Evolutionary conservation across 2,113 vertebrate genomes (phyloP), one percentile per base, ranked within the genome.

Genomic region (Cyphomyrus plagiostoma): DNA sequence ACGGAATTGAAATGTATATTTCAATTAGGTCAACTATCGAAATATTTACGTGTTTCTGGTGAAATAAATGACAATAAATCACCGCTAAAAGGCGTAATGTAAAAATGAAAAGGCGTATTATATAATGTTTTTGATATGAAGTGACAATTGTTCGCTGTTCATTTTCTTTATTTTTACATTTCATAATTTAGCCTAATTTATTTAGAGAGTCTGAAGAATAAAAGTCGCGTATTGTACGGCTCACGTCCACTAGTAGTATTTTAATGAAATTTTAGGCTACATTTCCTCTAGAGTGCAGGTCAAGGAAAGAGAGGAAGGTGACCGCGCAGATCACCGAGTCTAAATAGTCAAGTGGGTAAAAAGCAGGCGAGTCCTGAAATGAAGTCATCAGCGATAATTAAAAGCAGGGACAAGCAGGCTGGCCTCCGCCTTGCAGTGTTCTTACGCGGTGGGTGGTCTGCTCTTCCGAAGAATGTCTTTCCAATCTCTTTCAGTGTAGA

Each of bases 401-500:
- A 95, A 97, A 94, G 95, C 97, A 97, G 96, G 95, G 95, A 92
- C 90, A 94, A 88, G 89, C 92, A 92, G 92, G 94, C 94, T 93
- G 94, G 95, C 94, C 90, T 91, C 94, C 94, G 96, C 92, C 93
- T 94, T 95, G 91, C 94, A 91, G 94, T 94, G 46, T 52, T 15
- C 49, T 94, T 94, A 95, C 94, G 89, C 93, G 70, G 95, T 98
- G 98, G 98, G 98, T 99, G 98, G 98, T 98, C 98, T 91, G 88
- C 91, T 93, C 90, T 85, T 91, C 92, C 95, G 96, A 97, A 96
- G 96, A 96, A 97, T 95, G 94, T 94, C 94, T 90, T 92, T 94
- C 84, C 94, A 90, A 92, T 94, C 91, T 93, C 95, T 93, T 93
- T 94, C 91, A 91, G 92, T 92, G 90, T 91, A 90, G 90, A 94